phyloP scores from a whole-genome alignment of 2,888 invertebrate species.

The Lottia gigantea region DNA sequence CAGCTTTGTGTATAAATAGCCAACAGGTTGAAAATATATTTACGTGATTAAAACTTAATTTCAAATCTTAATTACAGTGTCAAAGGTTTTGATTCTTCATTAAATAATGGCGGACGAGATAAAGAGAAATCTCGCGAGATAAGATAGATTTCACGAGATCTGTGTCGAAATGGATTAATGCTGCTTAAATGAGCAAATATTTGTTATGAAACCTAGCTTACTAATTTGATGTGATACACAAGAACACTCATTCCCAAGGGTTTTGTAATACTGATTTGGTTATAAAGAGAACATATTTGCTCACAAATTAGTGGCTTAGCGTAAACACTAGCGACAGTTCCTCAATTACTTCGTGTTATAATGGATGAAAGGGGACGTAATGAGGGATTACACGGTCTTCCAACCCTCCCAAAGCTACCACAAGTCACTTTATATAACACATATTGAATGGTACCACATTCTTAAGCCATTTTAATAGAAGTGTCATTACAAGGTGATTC shows the following conservation, averaged over 20 bases:
- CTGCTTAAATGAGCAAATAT: neutral
- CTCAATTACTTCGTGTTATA: too few relatives aligned
- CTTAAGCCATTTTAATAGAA: too few relatives aligned
- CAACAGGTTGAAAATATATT: neutral
- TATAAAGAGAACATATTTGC: too few relatives aligned
- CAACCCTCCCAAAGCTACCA: too few relatives aligned
- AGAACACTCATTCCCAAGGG: neutral
- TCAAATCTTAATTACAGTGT: neutral
- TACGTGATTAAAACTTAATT: conserved; percentile 7
- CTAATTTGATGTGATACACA: neutral
- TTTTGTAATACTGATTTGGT: neutral
- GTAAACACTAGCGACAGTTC: too few relatives aligned
- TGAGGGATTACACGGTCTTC: too few relatives aligned
- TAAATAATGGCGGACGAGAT: conserved; percentile 1
- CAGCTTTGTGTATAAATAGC: neutral
- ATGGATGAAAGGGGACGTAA: too few relatives aligned
- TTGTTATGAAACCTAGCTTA: neutral
- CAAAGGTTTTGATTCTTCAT: neutral
- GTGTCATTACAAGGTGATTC: too few relatives aligned
- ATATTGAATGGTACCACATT: too few relatives aligned
- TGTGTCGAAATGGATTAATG: conserved; percentile 7
- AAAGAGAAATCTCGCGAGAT: conserved; percentile 9
- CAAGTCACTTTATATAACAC: too few relatives aligned
- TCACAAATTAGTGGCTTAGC: too few relatives aligned
- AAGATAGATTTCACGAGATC: conserved; percentile 8